Evolutionary conservation across 2,113 vertebrate species (phyloP), one percentile per base, ranked within the genome.

Genomic region (Chauna torquata): DNA sequence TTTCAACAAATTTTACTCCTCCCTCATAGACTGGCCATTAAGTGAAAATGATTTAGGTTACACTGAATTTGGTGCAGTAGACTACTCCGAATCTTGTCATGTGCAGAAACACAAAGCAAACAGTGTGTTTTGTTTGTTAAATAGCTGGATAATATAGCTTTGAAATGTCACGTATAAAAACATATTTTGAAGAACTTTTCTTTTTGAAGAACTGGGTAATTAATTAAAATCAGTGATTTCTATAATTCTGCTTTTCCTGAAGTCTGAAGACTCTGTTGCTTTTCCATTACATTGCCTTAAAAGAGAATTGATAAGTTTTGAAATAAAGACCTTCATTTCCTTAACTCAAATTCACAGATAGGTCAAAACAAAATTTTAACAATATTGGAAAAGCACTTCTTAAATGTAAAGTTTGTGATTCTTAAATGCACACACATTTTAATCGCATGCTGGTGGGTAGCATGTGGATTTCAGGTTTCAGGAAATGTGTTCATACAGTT

Each of bases 21-120:
- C 40, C 22, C 18, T 74, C 32, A 10, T 38, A 55, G 32, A 28
- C 30, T 62, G 30, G 19, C 72, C 50, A 47, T 68, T 2, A 4
- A 78, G 47, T 78, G 13, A 45, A 36, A 80, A 42, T 89, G 42
- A 34, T 40, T 61, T 86, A 50, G 16, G 55, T 4, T 69, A 0
- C 78, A 7, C 34, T 65, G 69, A 92, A 65, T 79, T 78, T 85
- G 14, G 18, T 79, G 47, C 27, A 49, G 14, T 83, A 74, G 30
- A 16, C 27, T 86, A 69, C 45, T 84, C 28, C 68, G 40, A 86
- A 87, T 86, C 80, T 95, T 97, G 97, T 97, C 96, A 96, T 97
- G 97, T 95, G 86, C 97, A 91, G 96, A 86, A 96, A 96, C 88
- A 96, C 86, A 94, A 86, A 92, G 61, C 80, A 82, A 65, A 59